phyloP scores from a whole-genome alignment of 2,888 invertebrate genomes.

The Parnassius orleans region DNA sequence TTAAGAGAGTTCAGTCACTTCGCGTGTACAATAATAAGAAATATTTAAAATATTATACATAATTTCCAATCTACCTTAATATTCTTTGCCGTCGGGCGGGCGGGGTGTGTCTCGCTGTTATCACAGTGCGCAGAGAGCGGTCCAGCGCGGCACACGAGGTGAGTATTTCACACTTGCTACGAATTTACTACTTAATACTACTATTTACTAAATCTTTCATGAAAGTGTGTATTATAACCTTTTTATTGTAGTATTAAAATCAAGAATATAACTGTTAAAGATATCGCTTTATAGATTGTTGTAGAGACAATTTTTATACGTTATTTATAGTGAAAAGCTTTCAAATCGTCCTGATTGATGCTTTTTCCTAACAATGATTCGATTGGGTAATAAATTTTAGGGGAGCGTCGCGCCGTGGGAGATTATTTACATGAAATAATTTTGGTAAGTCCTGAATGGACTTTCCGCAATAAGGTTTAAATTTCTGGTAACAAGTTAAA shows the following conservation, averaged over 20 bases:
- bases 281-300: not conserved
- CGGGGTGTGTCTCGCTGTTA: constrained; percentile 38
- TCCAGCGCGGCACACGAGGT: constrained; percentile 53
- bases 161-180: constrained; percentile 32
- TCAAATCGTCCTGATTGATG: constrained; percentile 14
- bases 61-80: constrained; percentile 5
- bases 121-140: constrained; percentile 56
- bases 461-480: too few relatives aligned
- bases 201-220: not conserved
- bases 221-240: not conserved
- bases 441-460: not conserved
- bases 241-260: not conserved
- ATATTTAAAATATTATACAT: not conserved
- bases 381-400: not conserved
- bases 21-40: too few relatives aligned
- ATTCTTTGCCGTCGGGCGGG: constrained; percentile 38
- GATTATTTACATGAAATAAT: not conserved
- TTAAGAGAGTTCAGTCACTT: too few relatives aligned
- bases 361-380: constrained; percentile 8
- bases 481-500: too few relatives aligned
- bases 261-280: not conserved
- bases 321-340: constrained; percentile 16
- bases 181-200: constrained; percentile 4
- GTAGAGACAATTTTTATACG: not conserved
- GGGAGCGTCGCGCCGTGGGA: not conserved